Conservation (phyloP, 64 coral and sea anemone genomes). For the Actinia tenebrosa region DNA sequence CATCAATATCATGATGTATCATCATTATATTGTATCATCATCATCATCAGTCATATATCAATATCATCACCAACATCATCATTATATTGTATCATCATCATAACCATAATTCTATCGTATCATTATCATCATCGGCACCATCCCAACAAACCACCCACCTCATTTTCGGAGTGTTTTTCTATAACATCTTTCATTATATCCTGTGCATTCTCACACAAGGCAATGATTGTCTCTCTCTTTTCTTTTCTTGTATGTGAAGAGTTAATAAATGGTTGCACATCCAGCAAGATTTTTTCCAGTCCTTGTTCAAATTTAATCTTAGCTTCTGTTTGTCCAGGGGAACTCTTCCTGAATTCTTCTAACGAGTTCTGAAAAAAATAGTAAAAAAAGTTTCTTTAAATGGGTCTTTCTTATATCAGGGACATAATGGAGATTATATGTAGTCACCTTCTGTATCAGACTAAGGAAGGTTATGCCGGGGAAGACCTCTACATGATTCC, state of each 20-base stretch:
- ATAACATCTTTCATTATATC: conserved; percentile 95
- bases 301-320: conserved; percentile 83
- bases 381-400: neutral
- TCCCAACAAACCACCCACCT: conserved; percentile 27
- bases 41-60: too few species aligned
- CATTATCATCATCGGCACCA: too few species aligned
- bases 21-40: too few species aligned
- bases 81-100: too few species aligned
- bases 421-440: too few species aligned
- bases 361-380: conserved; percentile 38
- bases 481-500: too few species aligned
- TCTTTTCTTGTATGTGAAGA: conserved; percentile 91
- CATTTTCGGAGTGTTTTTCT: conserved; percentile 78
- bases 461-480: too few species aligned
- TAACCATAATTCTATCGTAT: too few species aligned
- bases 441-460: too few species aligned
- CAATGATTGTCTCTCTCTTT: conserved; percentile 89
- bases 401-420: neutral
- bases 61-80: too few species aligned
- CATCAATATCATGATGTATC: too few species aligned
- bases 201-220: conserved; percentile 94
- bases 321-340: conserved; percentile 71
- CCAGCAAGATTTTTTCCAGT: conserved; percentile 72
- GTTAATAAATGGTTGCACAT: conserved; percentile 74
- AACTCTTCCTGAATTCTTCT: conserved; percentile 68